phyloP scores from a whole-genome alignment of 2,888 invertebrate genomes.

The Tetragnatha montana region DNA sequence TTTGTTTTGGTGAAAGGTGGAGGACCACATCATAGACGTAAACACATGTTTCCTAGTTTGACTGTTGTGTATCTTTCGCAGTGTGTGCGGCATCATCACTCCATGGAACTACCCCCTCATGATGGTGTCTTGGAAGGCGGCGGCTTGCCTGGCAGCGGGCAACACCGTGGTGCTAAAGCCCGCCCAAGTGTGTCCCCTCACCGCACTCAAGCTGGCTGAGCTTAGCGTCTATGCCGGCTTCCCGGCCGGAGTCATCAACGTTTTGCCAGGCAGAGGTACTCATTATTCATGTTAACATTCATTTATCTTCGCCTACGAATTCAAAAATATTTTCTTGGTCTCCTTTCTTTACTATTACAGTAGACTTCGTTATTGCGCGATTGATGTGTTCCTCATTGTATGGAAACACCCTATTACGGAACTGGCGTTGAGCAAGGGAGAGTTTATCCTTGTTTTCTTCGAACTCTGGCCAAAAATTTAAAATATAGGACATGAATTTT shows the following conservation, averaged over 20 bases:
- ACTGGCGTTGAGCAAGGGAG: too few relatives aligned
- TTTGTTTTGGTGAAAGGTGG: not conserved
- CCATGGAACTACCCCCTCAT: slow-evolving; percentile 98
- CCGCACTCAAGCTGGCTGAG: slow-evolving; percentile 96
- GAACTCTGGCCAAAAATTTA: too few relatives aligned
- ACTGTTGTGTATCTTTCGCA: slow-evolving; percentile 74
- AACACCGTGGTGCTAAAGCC: slow-evolving; percentile 98
- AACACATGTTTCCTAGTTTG: not conserved
- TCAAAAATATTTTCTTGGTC: too few relatives aligned
- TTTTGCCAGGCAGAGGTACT: slow-evolving; percentile 87
- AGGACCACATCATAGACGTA: not conserved
- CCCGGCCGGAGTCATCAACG: slow-evolving; percentile 95
- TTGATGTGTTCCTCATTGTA: too few relatives aligned
- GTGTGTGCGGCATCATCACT: slow-evolving; percentile 82
- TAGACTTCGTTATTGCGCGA: too few relatives aligned
- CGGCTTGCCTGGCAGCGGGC: slow-evolving; percentile 96
- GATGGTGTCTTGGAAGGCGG: slow-evolving; percentile 99
- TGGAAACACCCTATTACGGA: too few relatives aligned
- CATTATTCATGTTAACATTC: too few relatives aligned
- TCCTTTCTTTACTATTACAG: too few relatives aligned
- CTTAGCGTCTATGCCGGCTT: slow-evolving; percentile 92
- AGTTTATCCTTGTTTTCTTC: too few relatives aligned
- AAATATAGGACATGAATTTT: too few relatives aligned
- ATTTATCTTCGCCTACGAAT: too few relatives aligned
- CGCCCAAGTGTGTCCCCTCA: slow-evolving; percentile 89